phyloP scores from a whole-genome alignment of 2,888 invertebrate genomes.

The Parasteatoda lunata region DNA sequence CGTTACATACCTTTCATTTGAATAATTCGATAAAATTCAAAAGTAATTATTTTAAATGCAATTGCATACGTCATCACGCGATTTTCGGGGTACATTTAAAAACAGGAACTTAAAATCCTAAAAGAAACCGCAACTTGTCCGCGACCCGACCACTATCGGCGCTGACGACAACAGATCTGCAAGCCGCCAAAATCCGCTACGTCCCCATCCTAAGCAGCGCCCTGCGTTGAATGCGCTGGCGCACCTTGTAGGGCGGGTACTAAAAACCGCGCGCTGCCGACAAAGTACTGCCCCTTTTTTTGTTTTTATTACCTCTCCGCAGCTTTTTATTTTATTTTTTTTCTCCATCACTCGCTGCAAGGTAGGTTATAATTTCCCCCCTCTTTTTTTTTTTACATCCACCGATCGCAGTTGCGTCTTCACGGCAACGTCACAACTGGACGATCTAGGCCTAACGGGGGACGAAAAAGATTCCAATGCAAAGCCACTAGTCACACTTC shows the following conservation, averaged over 20 bases:
- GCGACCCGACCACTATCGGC: neutral
- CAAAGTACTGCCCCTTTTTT: slow-evolving; percentile 26
- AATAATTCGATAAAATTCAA: too few relatives aligned
- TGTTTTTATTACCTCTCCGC: slow-evolving; percentile 3
- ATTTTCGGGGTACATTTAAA: too few relatives aligned
- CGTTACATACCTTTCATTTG: too few relatives aligned
- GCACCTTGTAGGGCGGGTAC: slow-evolving; percentile 47
- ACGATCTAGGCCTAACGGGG: slow-evolving; percentile 61
- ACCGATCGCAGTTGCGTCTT: slow-evolving; percentile 13
- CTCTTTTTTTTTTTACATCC: slow-evolving; percentile 4
- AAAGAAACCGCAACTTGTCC: neutral
- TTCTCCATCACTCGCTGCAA: slow-evolving; percentile 18
- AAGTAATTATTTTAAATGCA: too few relatives aligned
- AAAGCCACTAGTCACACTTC: slow-evolving; percentile 42
- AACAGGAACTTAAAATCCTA: too few relatives aligned
- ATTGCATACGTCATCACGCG: too few relatives aligned
- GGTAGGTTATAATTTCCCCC: neutral
- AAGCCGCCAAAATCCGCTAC: neutral
- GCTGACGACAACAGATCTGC: neutral
- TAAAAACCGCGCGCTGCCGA: slow-evolving; percentile 44
- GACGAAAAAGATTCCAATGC: slow-evolving; percentile 9
- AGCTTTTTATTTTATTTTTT: slow-evolving; percentile 3
- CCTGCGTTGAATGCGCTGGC: slow-evolving; percentile 24
- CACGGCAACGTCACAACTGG: slow-evolving; percentile 60
- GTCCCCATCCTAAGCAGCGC: neutral